Evolutionary conservation across 2,888 invertebrate species (phyloP), one percentile per base, ranked within the genome.

Genomic region (Hydroisotoma schaefferi): DNA sequence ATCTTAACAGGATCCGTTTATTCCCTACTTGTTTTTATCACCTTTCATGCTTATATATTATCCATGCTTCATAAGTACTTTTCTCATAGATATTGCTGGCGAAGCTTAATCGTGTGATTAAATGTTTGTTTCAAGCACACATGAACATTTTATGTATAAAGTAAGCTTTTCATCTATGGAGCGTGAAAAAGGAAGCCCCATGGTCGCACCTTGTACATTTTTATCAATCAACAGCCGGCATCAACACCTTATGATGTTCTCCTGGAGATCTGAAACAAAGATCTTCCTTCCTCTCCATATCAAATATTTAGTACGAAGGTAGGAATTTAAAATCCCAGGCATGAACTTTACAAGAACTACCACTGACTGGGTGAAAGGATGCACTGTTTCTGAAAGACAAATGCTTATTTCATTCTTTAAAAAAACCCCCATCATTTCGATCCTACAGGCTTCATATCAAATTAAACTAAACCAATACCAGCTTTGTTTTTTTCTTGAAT

Each of bases 211-310:
- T 46, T 6, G 23, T 26, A 10, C 49, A 15, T 22, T 43, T 26
- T 52, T 55, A 61, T 57, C 57, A 61, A 61, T 61, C 61, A 61
- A 46, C 25, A 57, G 46, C 53, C 57, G 57, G 48, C 53, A 57
- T 61, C 57, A 61, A 61, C 61, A 61, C 61, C 61, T 61, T 44
- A 46, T 23, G 23, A 25, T 12, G 20, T 49, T 18, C 49, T 49
- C 49, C 49, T 23, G 27, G 27, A 28, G 4, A 25, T 28, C 26
- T 26, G 49, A 49, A 49, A 49, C 49, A 49, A 49, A 49, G 49
- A 26, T 28, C 28, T 28, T 28, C 18, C 20, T n/a, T 18, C 20
- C 6, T 20, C 15, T 8, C 20, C 20, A n/a, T 26, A 25, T 25
- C 6, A 27, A 27, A 8, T 28, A 28, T 27, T 5, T 49, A 40